A percentile compares a stretch with the other conserved stretches of the same genome.
Evolutionary conservation across 30 jellyfish, hydroid and myxozoan genomes (phyloP).

Genomic region (Aurelia aurita complex sp. Pacific): DNA sequence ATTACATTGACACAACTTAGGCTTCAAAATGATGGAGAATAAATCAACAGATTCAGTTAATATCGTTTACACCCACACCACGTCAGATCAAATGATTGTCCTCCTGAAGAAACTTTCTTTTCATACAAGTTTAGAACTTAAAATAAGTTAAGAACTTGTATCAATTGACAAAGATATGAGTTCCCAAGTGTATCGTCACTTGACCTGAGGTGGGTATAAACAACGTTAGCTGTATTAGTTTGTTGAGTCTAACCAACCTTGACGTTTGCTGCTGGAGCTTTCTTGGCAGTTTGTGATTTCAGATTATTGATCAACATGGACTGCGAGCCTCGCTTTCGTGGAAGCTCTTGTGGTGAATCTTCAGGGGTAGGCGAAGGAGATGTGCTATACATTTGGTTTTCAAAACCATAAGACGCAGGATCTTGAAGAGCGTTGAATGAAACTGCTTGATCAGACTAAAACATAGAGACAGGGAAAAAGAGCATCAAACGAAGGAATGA

Average conservation of each 20-base stretch:
- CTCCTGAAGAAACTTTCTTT: too few relatives aligned
- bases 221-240: too few relatives aligned
- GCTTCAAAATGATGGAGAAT: neutral
- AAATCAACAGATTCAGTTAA: neutral
- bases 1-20: too few relatives aligned
- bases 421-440: neutral
- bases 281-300: neutral
- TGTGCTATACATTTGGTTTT: conserved; percentile 2
- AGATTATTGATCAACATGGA: neutral
- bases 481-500: neutral
- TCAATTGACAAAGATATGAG: too few relatives aligned
- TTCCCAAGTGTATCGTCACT: too few relatives aligned
- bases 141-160: too few relatives aligned
- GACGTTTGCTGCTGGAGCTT: neutral
- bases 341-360: conserved; percentile 25
- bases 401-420: neutral
- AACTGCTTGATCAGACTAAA: conserved; percentile 20
- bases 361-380: neutral
- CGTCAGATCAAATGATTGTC: too few relatives aligned
- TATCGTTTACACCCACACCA: neutral
- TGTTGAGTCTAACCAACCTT: conserved; percentile 1
- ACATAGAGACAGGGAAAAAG: neutral
- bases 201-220: too few relatives aligned
- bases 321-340: neutral
- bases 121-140: too few relatives aligned